Evolutionary conservation across 2,113 vertebrate genomes (phyloP), one percentile per base, ranked within the genome.

Genomic region (Pimephales promelas): DNA sequence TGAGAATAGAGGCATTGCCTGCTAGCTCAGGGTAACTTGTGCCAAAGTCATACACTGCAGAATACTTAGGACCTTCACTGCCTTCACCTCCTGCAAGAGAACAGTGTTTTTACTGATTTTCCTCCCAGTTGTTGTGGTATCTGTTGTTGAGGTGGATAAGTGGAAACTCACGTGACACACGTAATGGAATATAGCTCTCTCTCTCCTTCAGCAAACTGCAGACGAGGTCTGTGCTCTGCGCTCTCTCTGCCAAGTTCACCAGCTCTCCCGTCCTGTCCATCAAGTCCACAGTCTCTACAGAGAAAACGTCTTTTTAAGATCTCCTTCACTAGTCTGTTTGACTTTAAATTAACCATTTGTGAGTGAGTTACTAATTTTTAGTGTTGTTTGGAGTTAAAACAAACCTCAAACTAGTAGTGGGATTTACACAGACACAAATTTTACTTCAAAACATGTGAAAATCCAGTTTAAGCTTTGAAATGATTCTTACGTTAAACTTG

Each of bases 251-350:
- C 76, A 95, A 76, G 68, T 90, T 86, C 88, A 92, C 84, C 61
- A 95, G 71, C 45, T 87, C 85, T 0, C 93, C 92, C 0, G 68
- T 84, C 81, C 84, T 86, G 87, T 92, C 91, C 90, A 93, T 89
- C 84, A 95, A 81, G 14, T 93, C 93, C 86, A 94, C 91, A 47
- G 86, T 85, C 18, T 90, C 93, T 94, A 36, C 16, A 78, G 54
- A 68, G 26, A 31, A 87, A n/a, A 77, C 40, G 18, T 13, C 14
- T 61, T 18, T 36, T 28, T 79, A 62, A 62, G n/a, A 45, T 75
- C 9, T 13, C 26, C 43, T 13, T 56, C 20, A 76, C 28, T 10
- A 8, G 47, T 20, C 24, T 13, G 18, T 22, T 52, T 11, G 0
- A 1, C 8, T 22, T 56, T 10, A 31, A 49, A 73, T 73, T 1